Evolutionary conservation across 1,140 invertebrate species (phyloP), one percentile per base, ranked within the genome.

Genomic region (Bombus waltoni): DNA sequence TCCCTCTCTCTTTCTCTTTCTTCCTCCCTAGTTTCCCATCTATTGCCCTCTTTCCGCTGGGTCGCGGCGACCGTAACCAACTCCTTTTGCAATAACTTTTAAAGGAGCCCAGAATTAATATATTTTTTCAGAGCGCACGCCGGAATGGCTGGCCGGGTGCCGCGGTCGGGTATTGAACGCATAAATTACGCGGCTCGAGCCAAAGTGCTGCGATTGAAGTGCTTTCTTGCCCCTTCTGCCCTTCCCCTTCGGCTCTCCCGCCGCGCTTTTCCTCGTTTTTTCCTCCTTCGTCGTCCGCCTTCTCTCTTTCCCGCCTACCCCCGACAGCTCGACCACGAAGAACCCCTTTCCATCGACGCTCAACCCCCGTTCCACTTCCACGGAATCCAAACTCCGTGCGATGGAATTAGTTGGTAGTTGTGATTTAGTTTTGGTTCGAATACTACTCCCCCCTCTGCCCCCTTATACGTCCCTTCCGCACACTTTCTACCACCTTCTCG

Each of bases 361-460:
- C 44, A 53, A 18, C 47, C 47, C 57, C 35, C 77, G 62, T 78
- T 65, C 28, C 75, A 75, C 87, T 65, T 66, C 44, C 66, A 38
- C 81, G 53, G 75, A 53, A 65, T 85, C 88, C 62, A 86, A 84
- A 86, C 83, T 84, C 83, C 53, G 40, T 62, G 81, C 75, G 81
- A 91, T 90, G 87, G 80, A 92, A 92, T 92, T 92, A 92, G 91
- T 92, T 89, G 87, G 80, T 90, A 91, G 89, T 92, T 89, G 90
- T 91, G 91, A 92, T 91, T 91, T 91, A 92, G 90, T 91, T 92
- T 91, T 87, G 78, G 66, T 88, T 89, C 88, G 70, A 87, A 76
- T 77, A 81, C 79, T 57, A 11, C 47, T 53, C 47, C 6, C 68
- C 40, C 0, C 42, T 28, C 66, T 15, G 22, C 2, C 28, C 57